These are phyloP conservation scores for Boleophthalmus pectinirostris DNA, from an alignment of 2,113 vertebrate genomes.

Conservation along the genomic window DNA sequence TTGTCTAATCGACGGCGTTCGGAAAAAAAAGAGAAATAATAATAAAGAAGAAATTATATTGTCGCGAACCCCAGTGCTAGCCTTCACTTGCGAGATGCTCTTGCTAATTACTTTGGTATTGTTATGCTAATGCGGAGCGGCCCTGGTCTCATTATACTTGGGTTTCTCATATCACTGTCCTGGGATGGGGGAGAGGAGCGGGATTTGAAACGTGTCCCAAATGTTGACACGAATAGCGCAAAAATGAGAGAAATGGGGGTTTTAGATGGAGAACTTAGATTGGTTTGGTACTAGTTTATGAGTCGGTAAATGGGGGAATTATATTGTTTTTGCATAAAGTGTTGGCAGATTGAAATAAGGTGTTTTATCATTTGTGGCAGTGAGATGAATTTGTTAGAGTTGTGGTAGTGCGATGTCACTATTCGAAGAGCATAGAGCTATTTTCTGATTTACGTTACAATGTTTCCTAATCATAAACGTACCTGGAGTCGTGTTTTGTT, in stretches of 20 bases:
- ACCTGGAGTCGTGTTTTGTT: too few species aligned
- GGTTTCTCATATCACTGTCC: conserved; percentile 63
- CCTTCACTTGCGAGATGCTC: conserved; percentile 61
- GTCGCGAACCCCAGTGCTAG: conserved; percentile 50
- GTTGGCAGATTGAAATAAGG: not conserved
- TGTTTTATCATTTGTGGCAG: not conserved
- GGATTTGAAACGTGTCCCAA: conserved; percentile 27
- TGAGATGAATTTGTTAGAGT: too few species aligned
- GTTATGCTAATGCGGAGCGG: conserved; percentile 65
- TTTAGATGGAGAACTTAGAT: not conserved
- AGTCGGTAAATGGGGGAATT: not conserved
- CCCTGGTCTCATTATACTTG: conserved; percentile 67
- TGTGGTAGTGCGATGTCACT: too few species aligned
- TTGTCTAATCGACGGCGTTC: conserved; percentile 60
- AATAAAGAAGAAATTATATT: conserved; percentile 58
- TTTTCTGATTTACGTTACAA: too few species aligned
- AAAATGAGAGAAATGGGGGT: not conserved
- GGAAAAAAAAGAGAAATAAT: conserved; percentile 41
- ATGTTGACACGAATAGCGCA: conserved; percentile 24
- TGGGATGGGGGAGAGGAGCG: conserved; percentile 39
- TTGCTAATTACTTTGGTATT: conserved; percentile 76
- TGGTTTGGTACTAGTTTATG: conserved; percentile 6
- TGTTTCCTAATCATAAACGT: too few species aligned
- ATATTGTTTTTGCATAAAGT: not conserved
- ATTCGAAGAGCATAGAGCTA: too few species aligned